Percentiles rank a stretch among this genome's conserved stretches.
These are phyloP conservation scores for Enoplosus armatus DNA, from an alignment of 2,797 vertebrate genomes.

Conservation along the genomic window DNA sequence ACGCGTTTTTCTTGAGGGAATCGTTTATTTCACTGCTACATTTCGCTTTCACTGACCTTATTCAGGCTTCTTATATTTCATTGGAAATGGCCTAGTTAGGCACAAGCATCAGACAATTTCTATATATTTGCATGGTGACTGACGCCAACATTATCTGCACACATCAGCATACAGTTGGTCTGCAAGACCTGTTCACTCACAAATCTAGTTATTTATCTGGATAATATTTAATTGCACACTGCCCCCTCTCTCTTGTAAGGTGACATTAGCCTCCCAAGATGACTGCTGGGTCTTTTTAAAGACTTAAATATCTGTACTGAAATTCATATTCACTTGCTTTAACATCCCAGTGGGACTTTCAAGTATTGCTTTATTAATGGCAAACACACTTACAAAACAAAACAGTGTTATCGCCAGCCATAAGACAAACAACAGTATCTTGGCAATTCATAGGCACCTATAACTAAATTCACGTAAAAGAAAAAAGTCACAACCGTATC, in stretches of 20 bases:
- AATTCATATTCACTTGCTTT: not conserved
- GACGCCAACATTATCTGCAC: not conserved
- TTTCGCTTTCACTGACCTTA: not conserved
- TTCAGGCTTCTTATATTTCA: no score
- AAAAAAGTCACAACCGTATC: not conserved
- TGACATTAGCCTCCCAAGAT: not conserved
- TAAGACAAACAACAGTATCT: not conserved
- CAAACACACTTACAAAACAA: not conserved
- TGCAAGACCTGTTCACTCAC: not conserved
- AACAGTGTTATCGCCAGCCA: not conserved
- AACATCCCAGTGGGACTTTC: not conserved
- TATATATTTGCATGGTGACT: not conserved
- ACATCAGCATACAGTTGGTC: no score
- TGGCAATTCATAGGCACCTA: not conserved
- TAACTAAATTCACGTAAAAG: not conserved
- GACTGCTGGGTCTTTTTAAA: not conserved
- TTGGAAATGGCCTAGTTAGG: not conserved
- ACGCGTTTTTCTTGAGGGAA: not conserved
- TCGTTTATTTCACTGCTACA: not conserved
- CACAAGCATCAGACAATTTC: not conserved
- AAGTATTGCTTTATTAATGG: not conserved
- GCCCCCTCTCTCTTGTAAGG: no score
- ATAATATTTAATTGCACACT: not conserved
- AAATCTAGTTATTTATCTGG: not conserved
- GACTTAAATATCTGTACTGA: not conserved